Conservation (phyloP, 2,113 vertebrate species). For the Dipodomys spectabilis region DNA sequence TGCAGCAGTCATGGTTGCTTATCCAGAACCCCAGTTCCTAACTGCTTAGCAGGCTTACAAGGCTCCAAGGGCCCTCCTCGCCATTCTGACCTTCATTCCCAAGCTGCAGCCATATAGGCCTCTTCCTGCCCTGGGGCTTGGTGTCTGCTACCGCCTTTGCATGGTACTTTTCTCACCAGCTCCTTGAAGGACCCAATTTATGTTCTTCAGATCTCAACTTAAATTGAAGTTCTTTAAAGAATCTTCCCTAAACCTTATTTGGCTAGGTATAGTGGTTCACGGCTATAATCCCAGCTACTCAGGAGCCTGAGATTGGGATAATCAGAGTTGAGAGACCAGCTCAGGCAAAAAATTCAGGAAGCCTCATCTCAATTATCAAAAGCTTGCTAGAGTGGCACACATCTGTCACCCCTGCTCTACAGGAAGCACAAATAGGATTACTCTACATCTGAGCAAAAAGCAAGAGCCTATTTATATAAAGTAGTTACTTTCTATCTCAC, state of each 20-base stretch:
- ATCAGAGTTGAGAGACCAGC: not conserved
- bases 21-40: rapidly evolving
- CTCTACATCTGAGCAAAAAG: too few relatives aligned
- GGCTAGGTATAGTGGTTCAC: not conserved
- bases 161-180: not conserved
- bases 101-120: rapidly evolving
- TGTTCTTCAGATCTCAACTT: not conserved
- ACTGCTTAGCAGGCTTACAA: rapidly evolving
- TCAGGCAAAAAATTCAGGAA: not conserved
- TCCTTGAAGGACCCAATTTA: not conserved
- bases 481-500: too few relatives aligned
- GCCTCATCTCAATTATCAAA: too few relatives aligned
- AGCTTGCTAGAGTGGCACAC: too few relatives aligned
- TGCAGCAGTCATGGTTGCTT: rapidly evolving
- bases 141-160: not conserved
- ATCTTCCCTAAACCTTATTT: not conserved
- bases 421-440: too few relatives aligned
- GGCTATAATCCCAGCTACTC: too few relatives aligned
- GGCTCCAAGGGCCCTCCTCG: rapidly evolving
- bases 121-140: not conserved
- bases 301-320: not conserved
- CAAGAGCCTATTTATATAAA: not conserved
- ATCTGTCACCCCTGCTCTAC: too few relatives aligned
- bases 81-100: not conserved
- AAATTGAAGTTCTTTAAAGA: not conserved